phyloP scores from a whole-genome alignment of 1,140 invertebrate species.

The Aethina tumida region DNA sequence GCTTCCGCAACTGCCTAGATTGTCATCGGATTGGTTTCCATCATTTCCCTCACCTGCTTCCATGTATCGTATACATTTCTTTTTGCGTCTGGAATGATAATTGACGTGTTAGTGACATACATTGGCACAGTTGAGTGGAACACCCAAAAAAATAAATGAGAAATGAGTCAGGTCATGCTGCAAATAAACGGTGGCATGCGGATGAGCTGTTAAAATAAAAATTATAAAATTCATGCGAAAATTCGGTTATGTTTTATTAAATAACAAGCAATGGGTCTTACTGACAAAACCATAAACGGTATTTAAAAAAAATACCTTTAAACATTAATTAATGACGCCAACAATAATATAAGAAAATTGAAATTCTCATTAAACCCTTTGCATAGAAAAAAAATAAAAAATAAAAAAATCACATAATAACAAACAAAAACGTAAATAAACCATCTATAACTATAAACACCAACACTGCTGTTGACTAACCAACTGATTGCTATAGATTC shows the following conservation, averaged over 20 bases:
- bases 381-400: conserved; percentile 13
- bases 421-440: conserved; percentile 15
- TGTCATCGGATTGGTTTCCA: conserved; percentile 69
- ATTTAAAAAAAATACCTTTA: neutral
- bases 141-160: conserved; percentile 7
- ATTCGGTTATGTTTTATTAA: no score
- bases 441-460: conserved; percentile 26
- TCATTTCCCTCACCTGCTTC: conserved; percentile 60
- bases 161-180: conserved; percentile 7
- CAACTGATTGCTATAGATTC: conserved; percentile 76
- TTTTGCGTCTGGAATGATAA: conserved; percentile 80
- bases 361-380: neutral
- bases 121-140: neutral
- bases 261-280: neutral
- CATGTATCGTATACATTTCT: conserved; percentile 95
- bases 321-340: neutral
- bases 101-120: conserved; percentile 4
- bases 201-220: neutral
- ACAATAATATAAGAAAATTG: conserved; percentile 1
- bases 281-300: neutral
- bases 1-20: conserved; percentile 62
- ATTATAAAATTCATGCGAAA: no score
- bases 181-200: neutral
- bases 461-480: conserved; percentile 50
- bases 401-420: conserved; percentile 14